Percentiles rank a stretch among this genome's conserved stretches.
These are phyloP conservation scores for Ichneumon xanthorius DNA, from an alignment of 2,888 invertebrate species.

Conservation along the genomic window DNA sequence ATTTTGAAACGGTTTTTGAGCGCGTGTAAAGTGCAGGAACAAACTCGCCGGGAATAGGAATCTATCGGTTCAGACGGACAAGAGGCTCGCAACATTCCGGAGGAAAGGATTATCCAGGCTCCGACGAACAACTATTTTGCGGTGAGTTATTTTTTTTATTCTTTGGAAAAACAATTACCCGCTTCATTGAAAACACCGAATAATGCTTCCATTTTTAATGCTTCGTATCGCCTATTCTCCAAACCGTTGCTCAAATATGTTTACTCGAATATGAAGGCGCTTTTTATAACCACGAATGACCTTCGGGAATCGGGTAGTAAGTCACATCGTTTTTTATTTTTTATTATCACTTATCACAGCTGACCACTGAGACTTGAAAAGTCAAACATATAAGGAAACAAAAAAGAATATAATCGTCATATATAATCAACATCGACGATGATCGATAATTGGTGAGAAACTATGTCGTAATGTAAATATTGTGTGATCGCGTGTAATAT, in stretches of 20 bases:
- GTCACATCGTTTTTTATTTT: conserved; percentile 18
- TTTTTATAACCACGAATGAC: neutral
- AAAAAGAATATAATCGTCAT: neutral
- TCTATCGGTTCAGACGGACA: neutral
- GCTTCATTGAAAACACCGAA: neutral
- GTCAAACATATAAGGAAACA: neutral
- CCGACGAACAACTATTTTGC: neutral
- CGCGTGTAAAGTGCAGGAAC: neutral
- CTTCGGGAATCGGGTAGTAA: neutral
- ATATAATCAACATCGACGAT: neutral
- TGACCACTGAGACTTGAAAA: neutral
- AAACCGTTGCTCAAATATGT: neutral
- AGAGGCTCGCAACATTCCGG: neutral
- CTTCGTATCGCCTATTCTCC: neutral
- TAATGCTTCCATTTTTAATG: neutral
- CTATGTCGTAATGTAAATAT: neutral
- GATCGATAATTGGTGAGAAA: neutral
- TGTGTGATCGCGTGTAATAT: neutral
- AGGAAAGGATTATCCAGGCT: neutral
- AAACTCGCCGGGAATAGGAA: neutral
- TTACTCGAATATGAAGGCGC: neutral
- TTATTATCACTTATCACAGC: conserved; percentile 50
- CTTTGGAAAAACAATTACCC: neutral
- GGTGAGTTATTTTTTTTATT: neutral
- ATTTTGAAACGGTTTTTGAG: neutral